Percentiles rank a stretch among this genome's conserved stretches.
Conservation (phyloP, 1,140 invertebrate genomes). For the Contarinia nasturtii region DNA sequence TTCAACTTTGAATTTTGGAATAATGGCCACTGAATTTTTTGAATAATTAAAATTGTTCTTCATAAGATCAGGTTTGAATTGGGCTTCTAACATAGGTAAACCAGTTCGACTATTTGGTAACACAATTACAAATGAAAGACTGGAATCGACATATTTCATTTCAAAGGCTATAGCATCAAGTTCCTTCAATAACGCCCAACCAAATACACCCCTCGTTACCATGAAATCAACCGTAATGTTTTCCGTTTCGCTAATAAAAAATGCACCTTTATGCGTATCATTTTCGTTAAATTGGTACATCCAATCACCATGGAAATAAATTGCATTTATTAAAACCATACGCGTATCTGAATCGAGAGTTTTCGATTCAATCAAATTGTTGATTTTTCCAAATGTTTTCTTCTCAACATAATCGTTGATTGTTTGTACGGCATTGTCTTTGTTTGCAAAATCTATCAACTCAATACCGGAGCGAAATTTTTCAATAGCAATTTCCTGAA, state of each 20-base stretch:
- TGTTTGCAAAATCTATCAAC: slow-evolving; percentile 30
- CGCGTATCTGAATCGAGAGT: slow-evolving; percentile 31
- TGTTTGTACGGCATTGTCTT: slow-evolving; percentile 20
- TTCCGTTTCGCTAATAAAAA: slow-evolving; percentile 21
- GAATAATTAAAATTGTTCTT: neutral
- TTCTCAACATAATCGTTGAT: slow-evolving; percentile 55
- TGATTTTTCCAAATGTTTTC: slow-evolving; percentile 52
- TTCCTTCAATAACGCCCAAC: slow-evolving; percentile 21
- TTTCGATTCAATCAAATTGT: slow-evolving; percentile 36
- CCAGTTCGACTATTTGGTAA: neutral
- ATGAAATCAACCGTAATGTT: slow-evolving; percentile 25
- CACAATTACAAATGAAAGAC: neutral
- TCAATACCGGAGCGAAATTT: slow-evolving; percentile 31
- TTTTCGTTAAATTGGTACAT: slow-evolving; percentile 19
- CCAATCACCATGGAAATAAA: slow-evolving; percentile 62
- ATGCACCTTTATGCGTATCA: slow-evolving; percentile 21
- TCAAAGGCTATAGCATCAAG: slow-evolving; percentile 5
- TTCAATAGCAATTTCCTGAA: slow-evolving; percentile 9
- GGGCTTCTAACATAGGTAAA: neutral
- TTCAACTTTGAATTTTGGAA: slow-evolving; percentile 43
- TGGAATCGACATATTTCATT: neutral
- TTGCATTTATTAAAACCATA: slow-evolving; percentile 58
- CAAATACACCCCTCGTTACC: slow-evolving; percentile 19
- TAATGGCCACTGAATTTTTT: neutral
- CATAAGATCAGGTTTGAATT: neutral